Base-by-base conservation (phyloP, 2,888 invertebrate genomes). In the Sesia apiformis region DNA sequence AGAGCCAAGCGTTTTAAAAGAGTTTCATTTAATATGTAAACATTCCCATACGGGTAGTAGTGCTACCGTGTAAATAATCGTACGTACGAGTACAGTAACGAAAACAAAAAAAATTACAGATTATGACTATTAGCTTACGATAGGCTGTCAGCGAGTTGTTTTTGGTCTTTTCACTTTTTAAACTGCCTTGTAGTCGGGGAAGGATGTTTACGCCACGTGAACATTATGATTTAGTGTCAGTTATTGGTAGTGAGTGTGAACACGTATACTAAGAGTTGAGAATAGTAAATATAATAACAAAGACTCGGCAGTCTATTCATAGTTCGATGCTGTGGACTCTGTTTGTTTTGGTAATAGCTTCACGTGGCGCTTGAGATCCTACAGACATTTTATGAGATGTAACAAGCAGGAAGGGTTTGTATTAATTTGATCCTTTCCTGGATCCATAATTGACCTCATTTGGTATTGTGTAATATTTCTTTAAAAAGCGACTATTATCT, bases 191-290 rank as follows among this genome's bases (percentile, higher is more conserved):
- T 63, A 68, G 70, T 60, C 62, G 58, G 71, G 76, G 72, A 77
- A 85, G 87, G 87, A 86, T 85, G 87, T 87, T 88, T 88, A 86
- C 74, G 72, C 76, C 78, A 81, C 77, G 83, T 84, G 79, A 73
- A 79, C 81, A 76, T 76, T 82, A 83, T 87, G 86, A 87, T 85
- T 84, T 84, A 84, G 81, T 84, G 84, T 78, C 76, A 83, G 84
- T 85, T 83, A 87, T 87, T 84, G 83, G 78, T 72, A 82, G 80
- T 76, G 81, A 86, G 87, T 84, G 87, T 86, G 85, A 87, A 86
- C 81, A 76, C 76, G 81, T 78, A 74, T 77, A 84, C 84, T 84
- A 84, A 81, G 78, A 72, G 78, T 76, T 70, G 74, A 79, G 78
- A 81, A 79, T 78, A 76, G 78, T 80, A 78, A 85, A 84, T 84